Evolutionary conservation across 2,888 invertebrate genomes (phyloP), one percentile per base, ranked within the genome.

Genomic region (Standfussiana lucernea): DNA sequence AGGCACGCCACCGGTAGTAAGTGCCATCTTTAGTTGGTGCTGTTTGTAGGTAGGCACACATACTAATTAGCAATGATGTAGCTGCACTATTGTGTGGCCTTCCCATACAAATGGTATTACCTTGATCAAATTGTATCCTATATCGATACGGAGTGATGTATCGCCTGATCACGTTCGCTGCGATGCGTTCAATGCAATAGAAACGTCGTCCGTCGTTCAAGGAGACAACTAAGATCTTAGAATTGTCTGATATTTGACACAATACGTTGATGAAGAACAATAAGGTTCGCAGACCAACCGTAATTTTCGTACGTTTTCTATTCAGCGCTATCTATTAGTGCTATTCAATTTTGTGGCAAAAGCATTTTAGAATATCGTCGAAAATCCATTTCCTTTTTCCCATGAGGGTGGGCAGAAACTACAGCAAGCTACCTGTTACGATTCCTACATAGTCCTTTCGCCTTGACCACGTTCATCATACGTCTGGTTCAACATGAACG

Each of bases 81-180:
- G 59, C 35, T 61, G 28, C 11, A 47, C 32, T 47, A 69, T 24
- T 28, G 18, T 15, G 47, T 37, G 28, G n/a, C 24, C n/a, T 21
- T 11, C 7, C 8, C n/a, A n/a, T n/a, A n/a, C n/a, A n/a, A n/a
- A n/a, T n/a, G n/a, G n/a, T n/a, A n/a, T n/a, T n/a, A n/a, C n/a
- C 4, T 37, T 66, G 35, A 61, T 40, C 53, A 24, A 80, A 80
- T 74, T 80, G 45, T 65, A 56, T 66, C 18, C 35, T 28, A 80
- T 45, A 24, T 70, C 75, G 53, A 40, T 61, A 75, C 61, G n/a
- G n/a, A 66, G 53, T 70, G 65, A 80, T 74, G 50, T 69, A 80
- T 80, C 32, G n/a, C 32, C 15, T 18, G 53, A 66, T 28, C 50
- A 15, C 45, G 18, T 80, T 66, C 28, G 35, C 45, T 68, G 45